Evolutionary conservation across 2,797 vertebrate genomes (phyloP), one percentile per base, ranked within the genome.

Genomic region (Chelmon rostratus): DNA sequence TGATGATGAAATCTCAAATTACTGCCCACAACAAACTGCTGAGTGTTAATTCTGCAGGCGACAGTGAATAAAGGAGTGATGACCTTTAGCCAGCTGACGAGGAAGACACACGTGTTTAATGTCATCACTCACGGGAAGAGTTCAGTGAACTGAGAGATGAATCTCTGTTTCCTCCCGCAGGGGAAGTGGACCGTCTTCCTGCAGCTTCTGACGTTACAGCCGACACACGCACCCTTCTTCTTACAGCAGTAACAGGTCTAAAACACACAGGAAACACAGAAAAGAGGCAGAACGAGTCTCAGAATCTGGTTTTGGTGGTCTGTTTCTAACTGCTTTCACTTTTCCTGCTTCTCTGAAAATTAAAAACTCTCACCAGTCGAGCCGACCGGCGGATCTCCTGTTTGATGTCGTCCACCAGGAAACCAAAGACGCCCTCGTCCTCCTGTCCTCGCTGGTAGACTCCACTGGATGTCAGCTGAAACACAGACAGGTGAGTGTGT

Each of bases 401-500:
- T 81, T 88, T 96, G 87, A 99, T 98, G 89, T 99, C 98, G 2
- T 94, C 88, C 53, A 97, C 91, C 75, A 99, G 95, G 94, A 99
- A 99, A 33, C 98, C 98, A 78, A 96, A 95, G 46, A 99, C 86
- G 35, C 97, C 98, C 92, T 99, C 96, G 63, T 93, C 69, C 79
- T 99, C 97, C 85, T 95, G 65, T 21, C 98, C 98, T 58, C 96
- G 96, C 87, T 99, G 98, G 95, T 97, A 99, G 83, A 99, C 95
- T n/a, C 98, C 98, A 94, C 97, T 97, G 57, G 98, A 97, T 84
- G 97, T 97, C 84, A 99, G 91, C 98, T 99, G 91, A 8, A 35
- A 59, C 35, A 59, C 4, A 53, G 8, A 58, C 52, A 0, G 23
- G 40, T 6, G 25, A 21, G 28, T 28, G 28, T 28, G 28, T 31